A percentile compares a stretch with the other conserved stretches of the same genome.
Evolutionary conservation across 2,113 vertebrate species (phyloP).

Genomic region (Willisornis vidua): DNA sequence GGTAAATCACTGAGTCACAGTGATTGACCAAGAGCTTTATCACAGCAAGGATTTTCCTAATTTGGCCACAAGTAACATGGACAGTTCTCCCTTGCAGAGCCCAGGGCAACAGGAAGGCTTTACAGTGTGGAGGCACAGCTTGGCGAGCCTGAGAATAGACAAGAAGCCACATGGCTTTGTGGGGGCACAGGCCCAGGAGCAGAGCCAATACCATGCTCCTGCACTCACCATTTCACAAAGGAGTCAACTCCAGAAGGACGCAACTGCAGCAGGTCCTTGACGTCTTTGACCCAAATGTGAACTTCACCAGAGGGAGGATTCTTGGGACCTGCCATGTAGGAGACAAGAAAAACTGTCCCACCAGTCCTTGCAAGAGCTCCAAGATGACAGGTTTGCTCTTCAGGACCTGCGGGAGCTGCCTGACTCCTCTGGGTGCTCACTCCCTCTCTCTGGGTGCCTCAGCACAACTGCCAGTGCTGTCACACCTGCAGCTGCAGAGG

Average conservation of each 20-base stretch:
- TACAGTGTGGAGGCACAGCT: background rate
- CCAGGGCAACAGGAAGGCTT: background rate
- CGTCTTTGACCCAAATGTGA: slow-evolving; percentile 76
- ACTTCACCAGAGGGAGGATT: slow-evolving; percentile 70
- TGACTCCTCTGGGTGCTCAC: background rate
- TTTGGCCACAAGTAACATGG: background rate
- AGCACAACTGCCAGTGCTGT: background rate
- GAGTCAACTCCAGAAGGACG: slow-evolving; percentile 74
- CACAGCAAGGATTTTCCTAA: background rate
- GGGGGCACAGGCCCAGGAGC: background rate
- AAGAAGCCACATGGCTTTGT: background rate
- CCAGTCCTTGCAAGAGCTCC: background rate
- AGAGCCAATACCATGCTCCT: background rate
- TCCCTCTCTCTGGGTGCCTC: background rate
- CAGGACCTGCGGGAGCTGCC: background rate
- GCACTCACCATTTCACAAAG: slow-evolving; percentile 75
- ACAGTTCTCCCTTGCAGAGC: background rate
- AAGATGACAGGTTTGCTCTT: background rate
- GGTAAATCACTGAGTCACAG: background rate
- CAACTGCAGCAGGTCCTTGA: slow-evolving; percentile 72
- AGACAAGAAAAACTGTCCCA: background rate
- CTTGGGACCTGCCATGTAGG: slow-evolving; percentile 53
- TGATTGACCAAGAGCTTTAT: background rate
- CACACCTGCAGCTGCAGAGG: background rate
- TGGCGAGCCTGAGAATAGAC: background rate